Conservation (phyloP, 2,113 vertebrate genomes). For the Siphamia tubifer region DNA sequence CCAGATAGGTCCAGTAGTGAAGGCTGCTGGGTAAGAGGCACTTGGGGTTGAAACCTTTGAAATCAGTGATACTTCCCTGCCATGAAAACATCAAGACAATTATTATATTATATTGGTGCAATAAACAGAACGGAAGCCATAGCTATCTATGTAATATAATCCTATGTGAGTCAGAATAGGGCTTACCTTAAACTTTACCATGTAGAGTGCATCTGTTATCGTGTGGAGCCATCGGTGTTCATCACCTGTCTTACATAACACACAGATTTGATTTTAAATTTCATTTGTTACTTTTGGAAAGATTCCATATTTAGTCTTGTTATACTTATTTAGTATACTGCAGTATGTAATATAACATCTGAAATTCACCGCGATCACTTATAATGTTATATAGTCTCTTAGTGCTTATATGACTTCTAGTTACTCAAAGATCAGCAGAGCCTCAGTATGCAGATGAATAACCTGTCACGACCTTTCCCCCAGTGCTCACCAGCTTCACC, state of each 20-base stretch:
- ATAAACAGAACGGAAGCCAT: neutral
- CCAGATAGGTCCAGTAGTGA: constrained; percentile 94
- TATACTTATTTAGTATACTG: too few species aligned
- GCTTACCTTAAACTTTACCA: constrained; percentile 93
- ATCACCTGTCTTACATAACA: constrained; percentile 82
- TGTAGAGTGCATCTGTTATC: constrained; percentile 93
- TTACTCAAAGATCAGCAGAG: too few species aligned
- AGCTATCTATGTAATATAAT: neutral
- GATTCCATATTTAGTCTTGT: neutral
- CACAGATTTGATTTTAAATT: neutral
- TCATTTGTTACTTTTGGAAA: neutral
- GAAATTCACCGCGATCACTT: too few species aligned
- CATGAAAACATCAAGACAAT: neutral
- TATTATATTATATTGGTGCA: neutral
- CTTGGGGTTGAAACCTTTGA: constrained; percentile 91
- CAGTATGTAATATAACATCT: too few species aligned
- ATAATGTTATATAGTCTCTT: too few species aligned
- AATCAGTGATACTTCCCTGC: constrained; percentile 88
- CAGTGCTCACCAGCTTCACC: too few species aligned
- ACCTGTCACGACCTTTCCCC: too few species aligned
- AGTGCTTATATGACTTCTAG: too few species aligned
- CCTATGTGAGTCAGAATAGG: neutral
- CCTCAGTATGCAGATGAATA: too few species aligned
- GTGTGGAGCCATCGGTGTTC: constrained; percentile 87
- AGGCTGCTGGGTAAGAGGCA: constrained; percentile 90